Base-by-base conservation (phyloP, 2,797 vertebrate genomes). In the Eulemur albifrons region DNA sequence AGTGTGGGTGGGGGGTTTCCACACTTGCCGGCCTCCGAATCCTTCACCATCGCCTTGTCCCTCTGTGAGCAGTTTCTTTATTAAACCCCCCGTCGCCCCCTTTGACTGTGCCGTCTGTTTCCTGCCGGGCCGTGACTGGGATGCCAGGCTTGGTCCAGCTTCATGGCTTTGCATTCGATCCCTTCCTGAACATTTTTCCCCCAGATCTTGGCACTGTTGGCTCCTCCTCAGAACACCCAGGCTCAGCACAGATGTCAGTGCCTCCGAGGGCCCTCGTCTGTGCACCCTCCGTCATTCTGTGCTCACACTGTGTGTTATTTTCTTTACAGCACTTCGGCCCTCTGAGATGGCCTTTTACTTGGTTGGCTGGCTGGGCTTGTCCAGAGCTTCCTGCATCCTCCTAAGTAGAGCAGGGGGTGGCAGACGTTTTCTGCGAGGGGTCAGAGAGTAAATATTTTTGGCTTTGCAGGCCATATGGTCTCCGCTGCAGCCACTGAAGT, bases 21-120 rank as follows among this genome's bases (percentile, higher is more conserved):
- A 0, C 21, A 15, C 1, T 3, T 13, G 38, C 20, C 30, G n/a
- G 30, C 7, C 27, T 43, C 38, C 0, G 8, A 45, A 50, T 45
- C 73, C 11, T 13, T 85, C 57, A 30, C 70, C 18, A 9, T 25
- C 11, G 14, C 9, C 27, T 65, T 70, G 25, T 0, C 9, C 1
- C 10, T 72, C 20, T 17, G 20, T 40, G 15, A 73, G 32, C 43
- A 65, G 72, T 72, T 21, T 59, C 61, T 80, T 79, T 13, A 9
- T 27, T 27, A 54, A 35, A 4, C 23, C 14, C 6, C 2, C 3
- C 0, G 3, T 5, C 9, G 14, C 15, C 45, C 32, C 3, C 54
- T 72, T 52, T 7, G 32, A 25, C 6, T 10, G 2, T 52, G 57
- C 59, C 38, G 0, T 73, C 52, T 45, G 50, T 77, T 76, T 48